These are phyloP conservation scores for Tricholaema leucomelas DNA, from an alignment of 2,113 vertebrate species.

Conservation along the genomic window DNA sequence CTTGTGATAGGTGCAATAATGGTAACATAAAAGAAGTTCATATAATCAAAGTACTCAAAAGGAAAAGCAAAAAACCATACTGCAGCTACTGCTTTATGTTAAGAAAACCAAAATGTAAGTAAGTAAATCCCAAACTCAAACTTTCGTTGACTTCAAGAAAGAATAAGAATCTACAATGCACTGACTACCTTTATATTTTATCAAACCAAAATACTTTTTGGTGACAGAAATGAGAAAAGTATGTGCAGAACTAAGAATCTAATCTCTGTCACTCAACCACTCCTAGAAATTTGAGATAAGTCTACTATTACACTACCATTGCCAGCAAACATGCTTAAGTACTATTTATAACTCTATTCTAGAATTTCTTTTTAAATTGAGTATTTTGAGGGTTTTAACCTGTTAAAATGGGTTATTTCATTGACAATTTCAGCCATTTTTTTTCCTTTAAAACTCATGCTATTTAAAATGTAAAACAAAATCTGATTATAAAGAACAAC, in stretches of 20 bases:
- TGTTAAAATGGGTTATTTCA: not conserved
- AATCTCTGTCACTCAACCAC: not conserved
- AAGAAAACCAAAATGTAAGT: not conserved
- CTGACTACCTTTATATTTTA: not conserved
- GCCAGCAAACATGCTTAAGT: not conserved
- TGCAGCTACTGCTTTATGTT: not conserved
- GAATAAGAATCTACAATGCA: not conserved
- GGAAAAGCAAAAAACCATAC: not conserved
- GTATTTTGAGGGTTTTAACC: not conserved
- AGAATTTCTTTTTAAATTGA: not conserved
- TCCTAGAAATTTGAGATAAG: not conserved
- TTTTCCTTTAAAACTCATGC: not conserved
- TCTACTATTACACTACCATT: not conserved
- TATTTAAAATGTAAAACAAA: not conserved
- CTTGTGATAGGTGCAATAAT: not conserved
- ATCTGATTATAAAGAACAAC: not conserved
- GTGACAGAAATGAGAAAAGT: not conserved
- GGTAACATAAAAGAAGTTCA: not conserved
- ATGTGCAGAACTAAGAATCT: not conserved
- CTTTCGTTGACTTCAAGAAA: not conserved
- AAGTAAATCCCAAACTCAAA: not conserved
- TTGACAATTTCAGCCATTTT: not conserved
- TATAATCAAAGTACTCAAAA: not conserved
- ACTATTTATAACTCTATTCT: not conserved
- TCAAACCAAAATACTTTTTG: not conserved